Evolutionary conservation across 2,888 invertebrate species (phyloP).

Genomic region (Actias luna): DNA sequence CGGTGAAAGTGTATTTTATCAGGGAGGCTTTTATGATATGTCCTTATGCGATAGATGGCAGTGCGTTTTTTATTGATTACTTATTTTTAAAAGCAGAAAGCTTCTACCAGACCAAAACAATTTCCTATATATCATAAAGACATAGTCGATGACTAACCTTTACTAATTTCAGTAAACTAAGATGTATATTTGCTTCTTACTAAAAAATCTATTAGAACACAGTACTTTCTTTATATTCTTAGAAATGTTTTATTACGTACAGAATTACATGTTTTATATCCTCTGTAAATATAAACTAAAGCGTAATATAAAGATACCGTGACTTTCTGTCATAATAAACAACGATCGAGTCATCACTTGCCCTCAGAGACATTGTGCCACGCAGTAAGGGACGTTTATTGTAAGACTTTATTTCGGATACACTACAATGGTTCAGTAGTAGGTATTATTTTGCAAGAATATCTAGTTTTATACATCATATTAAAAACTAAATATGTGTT

Average conservation of each 20-base stretch:
- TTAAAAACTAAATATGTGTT: no score
- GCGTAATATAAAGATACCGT: constrained; percentile 1
- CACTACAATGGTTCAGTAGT: not conserved
- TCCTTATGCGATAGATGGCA: no score
- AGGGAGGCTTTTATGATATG: no score
- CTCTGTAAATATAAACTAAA: not conserved
- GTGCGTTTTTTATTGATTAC: no score
- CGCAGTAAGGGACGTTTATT: not conserved
- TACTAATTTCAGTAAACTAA: no score
- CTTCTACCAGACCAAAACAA: no score
- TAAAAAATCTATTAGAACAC: no score
- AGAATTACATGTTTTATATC: not conserved
- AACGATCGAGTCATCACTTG: not conserved
- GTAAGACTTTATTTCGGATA: not conserved
- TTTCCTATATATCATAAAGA: no score
- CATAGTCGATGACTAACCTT: no score
- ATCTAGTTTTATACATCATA: not conserved
- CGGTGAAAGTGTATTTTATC: no score
- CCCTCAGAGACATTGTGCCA: not conserved
- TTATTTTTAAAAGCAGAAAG: no score
- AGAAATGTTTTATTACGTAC: not conserved
- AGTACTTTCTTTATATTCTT: not conserved
- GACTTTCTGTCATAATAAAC: not conserved
- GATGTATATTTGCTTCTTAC: no score
- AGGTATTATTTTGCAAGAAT: not conserved